phyloP scores from a whole-genome alignment of 2,888 invertebrate genomes.

The Hirtodrosophila trivittata region DNA sequence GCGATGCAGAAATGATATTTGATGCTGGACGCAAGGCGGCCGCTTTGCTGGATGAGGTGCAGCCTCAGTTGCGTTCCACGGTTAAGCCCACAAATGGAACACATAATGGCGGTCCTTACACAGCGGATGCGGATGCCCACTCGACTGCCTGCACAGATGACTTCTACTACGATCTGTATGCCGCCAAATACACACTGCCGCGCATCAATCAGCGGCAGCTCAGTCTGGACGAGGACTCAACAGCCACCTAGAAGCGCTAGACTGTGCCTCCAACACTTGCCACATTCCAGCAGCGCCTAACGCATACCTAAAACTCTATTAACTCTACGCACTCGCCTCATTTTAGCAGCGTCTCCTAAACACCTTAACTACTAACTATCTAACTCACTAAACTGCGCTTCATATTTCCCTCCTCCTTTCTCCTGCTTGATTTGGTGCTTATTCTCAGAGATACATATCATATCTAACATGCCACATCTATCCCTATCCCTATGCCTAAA shows the following conservation, averaged over 20 bases:
- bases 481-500: conserved; percentile 2
- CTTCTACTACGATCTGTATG: conserved; percentile 67
- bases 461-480: conserved; percentile 7
- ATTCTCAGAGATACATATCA: conserved; percentile 18
- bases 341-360: conserved; percentile 37
- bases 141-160: conserved; percentile 36
- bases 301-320: conserved; percentile 22
- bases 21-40: conserved; percentile 70
- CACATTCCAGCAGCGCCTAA: conserved; percentile 12
- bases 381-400: conserved; percentile 40
- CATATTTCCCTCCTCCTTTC: conserved; percentile 3
- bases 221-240: conserved; percentile 52
- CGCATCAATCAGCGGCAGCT: conserved; percentile 57
- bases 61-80: conserved; percentile 84
- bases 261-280: conserved; percentile 13
- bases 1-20: conserved; percentile 66
- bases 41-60: conserved; percentile 84
- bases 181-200: conserved; percentile 63
- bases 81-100: conserved; percentile 80
- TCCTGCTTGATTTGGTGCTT: conserved; percentile 30
- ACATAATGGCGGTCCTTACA: conserved; percentile 32
- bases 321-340: conserved; percentile 44
- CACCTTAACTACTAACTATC: too few relatives aligned
- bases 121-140: conserved; percentile 25
- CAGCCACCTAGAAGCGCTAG: conserved; percentile 44